Percentiles rank a stretch among this genome's conserved stretches.
Evolutionary conservation across 2,888 invertebrate genomes (phyloP).

Genomic region (Polydrusus tereticollis): DNA sequence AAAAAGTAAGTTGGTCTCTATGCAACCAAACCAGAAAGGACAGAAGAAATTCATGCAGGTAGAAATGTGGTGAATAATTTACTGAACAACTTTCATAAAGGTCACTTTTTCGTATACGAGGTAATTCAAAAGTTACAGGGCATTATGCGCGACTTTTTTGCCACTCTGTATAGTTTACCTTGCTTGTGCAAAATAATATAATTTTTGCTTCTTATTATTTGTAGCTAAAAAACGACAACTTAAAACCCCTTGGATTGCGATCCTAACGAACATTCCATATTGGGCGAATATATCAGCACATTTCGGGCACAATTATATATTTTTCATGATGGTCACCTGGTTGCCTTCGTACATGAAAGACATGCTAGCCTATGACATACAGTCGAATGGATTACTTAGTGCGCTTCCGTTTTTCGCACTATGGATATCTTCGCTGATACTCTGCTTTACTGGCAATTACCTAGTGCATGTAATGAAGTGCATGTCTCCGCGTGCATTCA

Average conservation of each 20-base stretch:
- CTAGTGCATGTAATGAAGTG: constrained; percentile 14
- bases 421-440: constrained; percentile 35
- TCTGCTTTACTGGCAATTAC: constrained; percentile 18
- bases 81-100: too few species aligned
- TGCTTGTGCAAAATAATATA: too few species aligned
- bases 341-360: constrained; percentile 71
- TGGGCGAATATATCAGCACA: constrained; percentile 73
- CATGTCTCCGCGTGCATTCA: constrained; percentile 19
- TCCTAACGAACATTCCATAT: constrained; percentile 46
- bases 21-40: too few species aligned
- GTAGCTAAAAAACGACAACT: constrained; percentile 7
- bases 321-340: constrained; percentile 76
- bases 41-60: too few species aligned
- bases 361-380: constrained; percentile 43
- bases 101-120: too few species aligned
- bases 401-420: constrained; percentile 40
- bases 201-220: not conserved
- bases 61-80: too few species aligned
- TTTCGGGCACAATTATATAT: constrained; percentile 76
- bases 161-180: too few species aligned
- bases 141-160: too few species aligned
- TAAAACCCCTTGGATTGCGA: constrained; percentile 48
- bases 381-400: constrained; percentile 31
- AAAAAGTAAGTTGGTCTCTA: too few species aligned
- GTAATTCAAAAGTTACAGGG: too few species aligned